Evolutionary conservation across 2,113 vertebrate species (phyloP), one percentile per base, ranked within the genome.

Genomic region (Circaetus gallicus): DNA sequence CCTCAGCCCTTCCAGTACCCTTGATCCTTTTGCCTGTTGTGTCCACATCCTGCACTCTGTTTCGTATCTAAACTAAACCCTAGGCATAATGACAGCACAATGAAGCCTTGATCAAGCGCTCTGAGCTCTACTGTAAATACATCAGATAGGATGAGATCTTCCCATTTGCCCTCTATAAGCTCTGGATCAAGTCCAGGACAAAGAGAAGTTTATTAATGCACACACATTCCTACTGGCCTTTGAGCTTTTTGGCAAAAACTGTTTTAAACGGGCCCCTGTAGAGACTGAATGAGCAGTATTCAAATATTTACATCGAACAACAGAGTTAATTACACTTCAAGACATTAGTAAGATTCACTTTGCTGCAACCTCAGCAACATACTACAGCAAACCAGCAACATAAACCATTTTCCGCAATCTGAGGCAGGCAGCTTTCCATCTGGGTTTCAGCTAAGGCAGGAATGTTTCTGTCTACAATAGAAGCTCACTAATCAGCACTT

Each of bases 401-500:
- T 82, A 92, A 96, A 93, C 92, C 80, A 84, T 86, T 90, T 95
- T 94, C 72, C 3, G 1, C 90, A 52, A 5, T 85, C 36, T 74
- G 52, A 74, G 83, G 94, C 10, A 2, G 89, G 86, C 97, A 96
- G 95, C 89, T 94, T 97, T 97, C 95, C 94, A 97, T 95, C 93
- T 84, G 89, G 86, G 95, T 76, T 95, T 96, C 91, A 87, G 84
- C 96, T 90, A 82, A 91, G 84, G 89, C 86, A 97, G 93, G 93
- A 96, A 96, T 96, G 94, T 91, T 95, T 94, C 91, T 94, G 94
- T 79, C 86, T 82, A 95, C 91, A 95, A 95, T 87, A 95, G 95
- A 97, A 96, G 94, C 91, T 96, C 94, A 73, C 96, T 95, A 95
- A 96, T 97, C 96, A 95, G 95, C 95, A 94, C 91, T 97, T 95